Percentiles rank a stretch among this genome's conserved stretches.
Evolutionary conservation across 2,888 invertebrate genomes (phyloP).

Genomic region (Euzetes globulus): DNA sequence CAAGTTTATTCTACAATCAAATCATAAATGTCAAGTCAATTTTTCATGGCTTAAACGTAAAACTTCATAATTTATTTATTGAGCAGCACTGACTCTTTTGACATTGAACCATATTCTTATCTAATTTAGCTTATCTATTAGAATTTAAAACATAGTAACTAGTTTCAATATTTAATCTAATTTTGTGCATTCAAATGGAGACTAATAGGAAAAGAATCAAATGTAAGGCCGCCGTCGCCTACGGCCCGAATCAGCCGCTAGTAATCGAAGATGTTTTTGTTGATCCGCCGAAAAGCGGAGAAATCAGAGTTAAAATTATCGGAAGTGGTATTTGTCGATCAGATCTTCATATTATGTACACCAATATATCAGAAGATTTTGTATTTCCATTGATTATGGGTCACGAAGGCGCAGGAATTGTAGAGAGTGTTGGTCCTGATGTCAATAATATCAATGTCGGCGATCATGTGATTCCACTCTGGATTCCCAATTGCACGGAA

Average conservation of each 20-base stretch:
- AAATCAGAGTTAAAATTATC: conserved; percentile 59
- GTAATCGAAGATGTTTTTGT: conserved; percentile 86
- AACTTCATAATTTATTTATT: too few species aligned
- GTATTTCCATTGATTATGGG: conserved; percentile 88
- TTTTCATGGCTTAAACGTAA: too few species aligned
- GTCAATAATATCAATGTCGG: conserved; percentile 76
- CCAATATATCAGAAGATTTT: conserved; percentile 81
- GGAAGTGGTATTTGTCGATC: conserved; percentile 62
- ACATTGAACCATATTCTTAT: too few species aligned
- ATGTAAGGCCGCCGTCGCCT: conserved; percentile 92
- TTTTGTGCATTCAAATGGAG: too few species aligned
- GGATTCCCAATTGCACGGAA: conserved; percentile 89
- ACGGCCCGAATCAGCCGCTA: conserved; percentile 82
- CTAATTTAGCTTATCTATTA: too few species aligned
- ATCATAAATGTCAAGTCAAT: too few species aligned
- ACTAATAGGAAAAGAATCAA: conserved; percentile 54
- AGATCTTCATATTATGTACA: conserved; percentile 70
- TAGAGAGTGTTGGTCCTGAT: conserved; percentile 88
- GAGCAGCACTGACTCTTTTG: too few species aligned
- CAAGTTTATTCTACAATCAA: too few species aligned
- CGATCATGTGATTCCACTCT: conserved; percentile 94
- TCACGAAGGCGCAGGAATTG: conserved; percentile 91
- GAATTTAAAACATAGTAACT: too few species aligned
- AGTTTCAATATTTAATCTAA: too few species aligned
- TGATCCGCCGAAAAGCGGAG: conserved; percentile 82